Evolutionary conservation across 2,888 invertebrate species (phyloP).

Genomic region (Pheosia tremula): DNA sequence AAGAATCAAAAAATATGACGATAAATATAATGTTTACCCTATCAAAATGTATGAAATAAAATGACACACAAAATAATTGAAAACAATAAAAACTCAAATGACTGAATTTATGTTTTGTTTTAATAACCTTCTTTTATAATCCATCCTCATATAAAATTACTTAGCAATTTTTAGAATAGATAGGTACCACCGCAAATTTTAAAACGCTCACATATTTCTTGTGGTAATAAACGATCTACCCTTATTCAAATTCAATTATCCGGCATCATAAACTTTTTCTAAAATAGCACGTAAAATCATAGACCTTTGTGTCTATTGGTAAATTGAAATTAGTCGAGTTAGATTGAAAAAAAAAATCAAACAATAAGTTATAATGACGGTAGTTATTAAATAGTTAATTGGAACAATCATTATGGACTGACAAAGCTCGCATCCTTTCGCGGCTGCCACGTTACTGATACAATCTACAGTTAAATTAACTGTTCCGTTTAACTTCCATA

Average conservation of each 20-base stretch:
- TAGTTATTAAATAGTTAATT: neutral
- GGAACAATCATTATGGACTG: constrained; percentile 7
- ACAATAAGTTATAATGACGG: neutral
- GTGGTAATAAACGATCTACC: too few species aligned
- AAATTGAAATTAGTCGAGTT: too few species aligned
- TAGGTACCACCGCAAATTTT: too few species aligned
- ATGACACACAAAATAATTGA: neutral
- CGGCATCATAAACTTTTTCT: too few species aligned
- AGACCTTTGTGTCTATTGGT: too few species aligned
- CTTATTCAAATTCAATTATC: too few species aligned
- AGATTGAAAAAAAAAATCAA: too few species aligned
- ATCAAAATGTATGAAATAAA: neutral
- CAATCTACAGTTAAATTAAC: neutral
- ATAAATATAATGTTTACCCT: neutral
- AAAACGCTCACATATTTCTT: too few species aligned
- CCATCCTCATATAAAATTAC: too few species aligned
- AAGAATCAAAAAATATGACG: neutral
- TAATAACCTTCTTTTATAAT: neutral
- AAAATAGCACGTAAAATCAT: too few species aligned
- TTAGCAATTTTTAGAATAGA: too few species aligned
- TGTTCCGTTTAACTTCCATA: neutral
- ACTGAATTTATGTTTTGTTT: neutral
- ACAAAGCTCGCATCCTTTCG: constrained; percentile 25
- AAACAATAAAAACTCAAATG: neutral
- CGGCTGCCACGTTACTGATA: constrained; percentile 22